These are phyloP conservation scores for Melieria omissa DNA, from an alignment of 2,888 invertebrate species.

Conservation along the genomic window DNA sequence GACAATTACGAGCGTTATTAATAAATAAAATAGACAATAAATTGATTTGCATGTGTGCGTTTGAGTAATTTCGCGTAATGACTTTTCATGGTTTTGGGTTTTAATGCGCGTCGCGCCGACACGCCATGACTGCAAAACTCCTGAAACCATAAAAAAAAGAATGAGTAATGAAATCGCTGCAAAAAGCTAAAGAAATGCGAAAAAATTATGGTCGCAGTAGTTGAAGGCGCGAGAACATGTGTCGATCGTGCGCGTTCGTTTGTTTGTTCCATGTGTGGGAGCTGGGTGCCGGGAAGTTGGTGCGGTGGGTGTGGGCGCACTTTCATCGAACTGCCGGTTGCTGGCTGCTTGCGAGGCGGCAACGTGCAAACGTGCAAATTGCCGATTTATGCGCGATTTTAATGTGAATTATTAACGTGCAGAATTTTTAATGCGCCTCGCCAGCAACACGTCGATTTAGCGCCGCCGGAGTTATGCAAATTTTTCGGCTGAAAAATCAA, in stretches of 20 bases:
- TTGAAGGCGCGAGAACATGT: slow-evolving; percentile 22
- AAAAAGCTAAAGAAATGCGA: too few species aligned
- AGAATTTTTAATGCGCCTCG: background rate
- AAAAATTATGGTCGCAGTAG: too few species aligned
- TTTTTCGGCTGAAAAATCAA: too few species aligned
- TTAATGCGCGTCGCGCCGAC: too few species aligned
- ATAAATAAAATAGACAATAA: slow-evolving; percentile 66
- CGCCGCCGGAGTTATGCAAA: too few species aligned
- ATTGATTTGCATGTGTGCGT: slow-evolving; percentile 58
- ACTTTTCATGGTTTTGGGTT: too few species aligned
- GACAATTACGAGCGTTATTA: slow-evolving; percentile 67
- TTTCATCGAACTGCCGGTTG: background rate
- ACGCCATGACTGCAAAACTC: too few species aligned
- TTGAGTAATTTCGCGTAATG: too few species aligned
- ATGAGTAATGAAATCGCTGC: too few species aligned
- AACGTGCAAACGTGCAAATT: slow-evolving; percentile 3
- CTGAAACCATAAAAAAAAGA: too few species aligned
- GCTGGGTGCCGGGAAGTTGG: background rate
- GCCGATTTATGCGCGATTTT: background rate
- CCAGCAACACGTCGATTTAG: too few species aligned
- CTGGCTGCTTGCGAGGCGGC: background rate
- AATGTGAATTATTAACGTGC: background rate
- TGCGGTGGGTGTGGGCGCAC: background rate
- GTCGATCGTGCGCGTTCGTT: background rate
- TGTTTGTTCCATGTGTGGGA: background rate